Evolutionary conservation across 1,140 invertebrate species (phyloP).

Genomic region (Dermatophagoides farinae): DNA sequence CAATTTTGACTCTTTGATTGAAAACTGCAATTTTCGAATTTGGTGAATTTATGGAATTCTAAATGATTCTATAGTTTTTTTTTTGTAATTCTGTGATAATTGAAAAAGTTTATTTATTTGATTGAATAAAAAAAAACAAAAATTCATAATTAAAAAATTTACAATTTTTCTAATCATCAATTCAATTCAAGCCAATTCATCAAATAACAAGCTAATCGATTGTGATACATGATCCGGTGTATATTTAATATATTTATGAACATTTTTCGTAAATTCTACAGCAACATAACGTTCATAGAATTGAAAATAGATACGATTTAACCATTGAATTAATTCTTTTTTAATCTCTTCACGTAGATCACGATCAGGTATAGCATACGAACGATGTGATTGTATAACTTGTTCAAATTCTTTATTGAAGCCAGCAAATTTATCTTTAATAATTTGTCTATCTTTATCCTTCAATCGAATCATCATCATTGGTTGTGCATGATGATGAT

Average conservation of each 20-base stretch:
- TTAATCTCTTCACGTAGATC: conserved; percentile 61
- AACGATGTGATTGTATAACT: conserved; percentile 52
- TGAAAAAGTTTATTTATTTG: neutral
- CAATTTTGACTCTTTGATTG: no score
- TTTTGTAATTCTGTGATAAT: no score
- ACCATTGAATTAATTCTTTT: conserved; percentile 57
- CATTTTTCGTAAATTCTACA: conserved; percentile 71
- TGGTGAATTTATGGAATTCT: no score
- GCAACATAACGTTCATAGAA: conserved; percentile 20
- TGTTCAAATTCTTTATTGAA: conserved; percentile 93
- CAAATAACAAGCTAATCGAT: conserved; percentile 34
- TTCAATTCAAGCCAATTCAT: conserved; percentile 10
- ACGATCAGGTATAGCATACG: conserved; percentile 76
- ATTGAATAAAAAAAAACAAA: no score
- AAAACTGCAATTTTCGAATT: no score
- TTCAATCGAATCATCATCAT: conserved; percentile 30
- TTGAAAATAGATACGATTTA: conserved; percentile 55
- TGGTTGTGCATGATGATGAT: no score
- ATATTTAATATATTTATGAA: conserved; percentile 83
- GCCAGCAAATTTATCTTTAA: conserved; percentile 86
- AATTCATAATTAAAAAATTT: no score
- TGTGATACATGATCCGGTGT: conserved; percentile 55
- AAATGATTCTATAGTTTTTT: no score
- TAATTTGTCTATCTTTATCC: conserved; percentile 62
- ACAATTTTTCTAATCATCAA: neutral